Conservation (phyloP, 2,888 invertebrate genomes). For the Diplazon laetatorius region DNA sequence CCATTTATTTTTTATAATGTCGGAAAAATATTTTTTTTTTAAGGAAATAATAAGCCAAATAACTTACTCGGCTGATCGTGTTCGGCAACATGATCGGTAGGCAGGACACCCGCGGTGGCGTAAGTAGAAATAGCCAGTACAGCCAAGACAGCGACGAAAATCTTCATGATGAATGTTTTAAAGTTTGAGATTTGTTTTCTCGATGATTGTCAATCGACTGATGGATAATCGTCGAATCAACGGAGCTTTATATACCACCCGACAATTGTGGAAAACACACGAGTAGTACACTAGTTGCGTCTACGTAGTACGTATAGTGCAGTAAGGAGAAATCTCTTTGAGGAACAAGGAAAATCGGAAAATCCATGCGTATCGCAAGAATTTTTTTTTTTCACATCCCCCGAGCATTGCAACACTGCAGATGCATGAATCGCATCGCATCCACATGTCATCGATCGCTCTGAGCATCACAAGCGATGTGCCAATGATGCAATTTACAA, state of each 20-base stretch:
- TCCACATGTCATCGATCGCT: no score
- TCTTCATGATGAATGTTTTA: slow-evolving; percentile 30
- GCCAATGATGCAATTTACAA: no score
- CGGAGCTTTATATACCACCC: slow-evolving; percentile 38
- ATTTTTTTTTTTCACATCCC: no score
- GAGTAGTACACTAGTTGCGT: background rate
- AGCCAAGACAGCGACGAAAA: slow-evolving; percentile 15
- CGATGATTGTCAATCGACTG: slow-evolving; percentile 29
- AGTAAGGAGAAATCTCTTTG: background rate
- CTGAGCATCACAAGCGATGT: no score
- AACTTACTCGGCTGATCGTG: slow-evolving; percentile 12
- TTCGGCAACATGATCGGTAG: background rate
- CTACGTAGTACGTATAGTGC: no score
- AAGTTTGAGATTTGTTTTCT: background rate
- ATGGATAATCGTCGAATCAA: background rate
- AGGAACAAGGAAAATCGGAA: slow-evolving; percentile 22
- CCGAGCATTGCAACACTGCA: no score
- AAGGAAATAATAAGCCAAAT: background rate
- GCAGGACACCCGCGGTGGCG: background rate
- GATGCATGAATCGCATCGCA: no score
- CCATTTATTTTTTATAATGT: background rate
- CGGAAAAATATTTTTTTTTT: background rate
- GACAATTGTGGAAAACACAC: background rate
- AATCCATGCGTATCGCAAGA: background rate
- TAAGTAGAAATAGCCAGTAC: slow-evolving; percentile 19